A percentile compares a stretch with the other conserved stretches of the same genome.
Evolutionary conservation across 2,797 vertebrate genomes (phyloP).

Genomic region (Loris lydekkerianus): DNA sequence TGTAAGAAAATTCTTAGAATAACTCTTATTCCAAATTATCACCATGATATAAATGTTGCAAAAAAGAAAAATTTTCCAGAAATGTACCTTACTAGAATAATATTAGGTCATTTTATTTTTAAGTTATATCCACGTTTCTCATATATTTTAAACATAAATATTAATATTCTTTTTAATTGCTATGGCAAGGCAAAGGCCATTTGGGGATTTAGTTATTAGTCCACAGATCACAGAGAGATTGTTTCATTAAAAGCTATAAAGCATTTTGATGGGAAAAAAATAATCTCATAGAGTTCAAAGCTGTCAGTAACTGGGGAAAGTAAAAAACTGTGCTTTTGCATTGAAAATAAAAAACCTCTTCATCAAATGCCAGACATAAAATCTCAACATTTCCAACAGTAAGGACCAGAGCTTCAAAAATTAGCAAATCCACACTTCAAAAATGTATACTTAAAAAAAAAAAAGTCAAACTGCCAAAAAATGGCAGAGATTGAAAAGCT

Average conservation of each 20-base stretch:
- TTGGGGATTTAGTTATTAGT: conserved; percentile 43
- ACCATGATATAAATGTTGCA: neutral
- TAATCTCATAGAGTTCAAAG: conserved; percentile 53
- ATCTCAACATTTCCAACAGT: conserved; percentile 69
- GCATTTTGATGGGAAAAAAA: neutral
- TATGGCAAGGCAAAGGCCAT: conserved; percentile 57
- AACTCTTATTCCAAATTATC: conserved; percentile 38
- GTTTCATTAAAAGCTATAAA: conserved; percentile 34
- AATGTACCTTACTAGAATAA: neutral
- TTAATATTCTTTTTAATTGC: conserved; percentile 38
- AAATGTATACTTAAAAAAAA: conserved; percentile 57
- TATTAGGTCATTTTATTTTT: conserved; percentile 52
- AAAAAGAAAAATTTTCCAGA: neutral
- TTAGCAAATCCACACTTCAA: conserved; percentile 53
- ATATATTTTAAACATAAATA: conserved; percentile 70
- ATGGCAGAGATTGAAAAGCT: conserved; percentile 46
- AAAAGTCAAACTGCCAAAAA: conserved; percentile 63
- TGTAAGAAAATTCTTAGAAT: conserved; percentile 46
- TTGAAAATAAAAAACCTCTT: neutral
- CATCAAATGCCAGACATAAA: conserved; percentile 62
- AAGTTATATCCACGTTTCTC: conserved; percentile 19
- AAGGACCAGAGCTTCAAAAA: conserved; percentile 67
- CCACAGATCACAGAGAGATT: conserved; percentile 55
- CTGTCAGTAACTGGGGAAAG: conserved; percentile 5
- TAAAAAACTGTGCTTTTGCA: neutral